These are phyloP conservation scores for Conopomorpha cramerella DNA, from an alignment of 1,140 invertebrate species.

Conservation along the genomic window DNA sequence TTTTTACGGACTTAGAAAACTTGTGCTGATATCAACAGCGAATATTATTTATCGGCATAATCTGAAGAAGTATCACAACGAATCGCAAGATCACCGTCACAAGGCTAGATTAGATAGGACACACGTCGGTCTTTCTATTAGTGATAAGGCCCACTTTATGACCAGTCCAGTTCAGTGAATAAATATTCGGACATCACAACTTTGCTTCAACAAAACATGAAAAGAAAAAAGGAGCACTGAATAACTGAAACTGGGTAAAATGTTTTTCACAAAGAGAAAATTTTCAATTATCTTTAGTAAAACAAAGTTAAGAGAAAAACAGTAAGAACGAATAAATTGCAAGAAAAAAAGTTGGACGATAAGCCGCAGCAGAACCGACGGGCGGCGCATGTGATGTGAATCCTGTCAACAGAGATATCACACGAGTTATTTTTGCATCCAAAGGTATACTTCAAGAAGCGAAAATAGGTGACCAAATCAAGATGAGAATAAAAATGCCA, in stretches of 20 bases:
- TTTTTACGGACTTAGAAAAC: too few species aligned
- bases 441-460: slow-evolving; percentile 46
- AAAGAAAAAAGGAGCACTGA: slow-evolving; percentile 54
- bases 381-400: slow-evolving; percentile 49
- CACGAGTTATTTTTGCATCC: slow-evolving; percentile 43
- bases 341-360: slow-evolving; percentile 36
- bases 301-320: too few species aligned
- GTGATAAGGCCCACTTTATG: slow-evolving; percentile 40
- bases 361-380: slow-evolving; percentile 44
- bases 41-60: neutral
- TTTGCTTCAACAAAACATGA: slow-evolving; percentile 30
- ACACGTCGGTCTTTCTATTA: slow-evolving; percentile 37
- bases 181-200: slow-evolving; percentile 23
- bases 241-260: too few species aligned
- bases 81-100: slow-evolving; percentile 32
- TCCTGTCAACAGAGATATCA: slow-evolving; percentile 32
- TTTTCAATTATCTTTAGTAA: too few species aligned
- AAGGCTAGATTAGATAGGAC: slow-evolving; percentile 41
- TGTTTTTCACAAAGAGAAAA: too few species aligned
- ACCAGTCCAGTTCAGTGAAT: slow-evolving; percentile 26
- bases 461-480: slow-evolving; percentile 66
- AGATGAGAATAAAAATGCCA: slow-evolving; percentile 96
- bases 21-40: neutral
- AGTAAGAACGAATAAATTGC: too few species aligned
- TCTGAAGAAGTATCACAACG: slow-evolving; percentile 23